Base-by-base conservation (phyloP, 2,888 invertebrate genomes). In the Trissolcus brochymenae region DNA sequence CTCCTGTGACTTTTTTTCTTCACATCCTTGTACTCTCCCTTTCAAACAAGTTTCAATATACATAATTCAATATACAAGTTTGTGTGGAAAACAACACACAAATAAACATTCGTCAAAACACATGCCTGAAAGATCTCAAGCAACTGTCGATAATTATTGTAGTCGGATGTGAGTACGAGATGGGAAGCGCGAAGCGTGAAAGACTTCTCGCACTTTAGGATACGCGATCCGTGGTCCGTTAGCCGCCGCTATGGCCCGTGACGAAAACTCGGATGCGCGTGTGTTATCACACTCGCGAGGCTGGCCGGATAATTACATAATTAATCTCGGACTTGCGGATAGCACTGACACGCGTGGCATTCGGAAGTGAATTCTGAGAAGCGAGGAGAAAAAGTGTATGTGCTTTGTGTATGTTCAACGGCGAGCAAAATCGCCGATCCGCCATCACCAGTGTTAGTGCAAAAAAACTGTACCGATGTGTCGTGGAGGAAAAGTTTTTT, bases 231-330 rank as follows among this genome's bases (percentile, higher is more conserved):
- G 73, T 64, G 75, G 57, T 81, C 84, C 82, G 83, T 83, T 85
- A 84, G 81, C 81, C 78, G 81, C 81, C 76, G 83, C 84, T 84
- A 84, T 85, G 85, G 85, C 83, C 84, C 85, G 83, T 84, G 82
- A 85, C 86, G 83, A 82, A 83, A 82, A 79, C 80, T 75, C 76
- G 74, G 70, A 71, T 79, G 81, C 81, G 81, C 68, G 64, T 73
- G 77, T 76, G 75, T 74, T 78, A 78, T 79, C 81, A 79, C 76
- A 76, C 76, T 78, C 78, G 66, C 70, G 78, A 76, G 72, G 14
- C 61, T 74, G 75, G 4, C 71, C 61, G 60, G 79, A 79, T 78
- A 81, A 82, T 81, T 82, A 82, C 72, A 79, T 81, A 70, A 74
- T 82, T 76, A 83, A 81, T 81, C 77, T 74, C 67, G 79, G 75